A percentile compares a stretch with the other conserved stretches of the same genome.
These are phyloP conservation scores for Bradypodion pumilum DNA, from an alignment of 2,797 vertebrate genomes.

Conservation along the genomic window DNA sequence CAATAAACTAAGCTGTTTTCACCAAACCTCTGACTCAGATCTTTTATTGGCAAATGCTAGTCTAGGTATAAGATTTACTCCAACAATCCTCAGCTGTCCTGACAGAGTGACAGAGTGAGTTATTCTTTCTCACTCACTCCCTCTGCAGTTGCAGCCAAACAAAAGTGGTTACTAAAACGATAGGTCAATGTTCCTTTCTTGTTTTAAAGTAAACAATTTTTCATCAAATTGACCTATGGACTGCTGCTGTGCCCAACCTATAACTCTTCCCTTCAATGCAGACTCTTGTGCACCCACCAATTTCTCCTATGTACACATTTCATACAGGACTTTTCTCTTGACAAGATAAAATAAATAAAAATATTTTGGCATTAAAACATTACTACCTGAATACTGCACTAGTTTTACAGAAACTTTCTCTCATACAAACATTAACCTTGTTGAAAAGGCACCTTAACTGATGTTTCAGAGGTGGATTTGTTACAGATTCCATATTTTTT, in stretches of 20 bases:
- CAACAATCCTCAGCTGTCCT: background rate
- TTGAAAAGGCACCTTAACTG: background rate
- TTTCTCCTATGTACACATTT: background rate
- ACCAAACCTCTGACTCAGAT: too few relatives aligned
- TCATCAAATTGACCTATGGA: background rate
- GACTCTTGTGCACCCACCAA: background rate
- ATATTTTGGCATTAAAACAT: background rate
- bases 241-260: background rate
- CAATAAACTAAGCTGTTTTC: too few relatives aligned
- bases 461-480: background rate
- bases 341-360: background rate
- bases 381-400: background rate
- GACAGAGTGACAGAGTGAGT: background rate
- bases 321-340: background rate
- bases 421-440: background rate
- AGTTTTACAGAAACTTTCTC: background rate
- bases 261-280: background rate
- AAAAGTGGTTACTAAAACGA: background rate
- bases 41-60: too few relatives aligned
- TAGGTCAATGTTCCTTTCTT: background rate
- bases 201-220: background rate
- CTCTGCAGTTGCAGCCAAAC: background rate
- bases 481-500: background rate
- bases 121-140: background rate
- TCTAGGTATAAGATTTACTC: too few relatives aligned